Conservation (phyloP, 2,888 invertebrate genomes). For the Pristionchus exspectatus region DNA sequence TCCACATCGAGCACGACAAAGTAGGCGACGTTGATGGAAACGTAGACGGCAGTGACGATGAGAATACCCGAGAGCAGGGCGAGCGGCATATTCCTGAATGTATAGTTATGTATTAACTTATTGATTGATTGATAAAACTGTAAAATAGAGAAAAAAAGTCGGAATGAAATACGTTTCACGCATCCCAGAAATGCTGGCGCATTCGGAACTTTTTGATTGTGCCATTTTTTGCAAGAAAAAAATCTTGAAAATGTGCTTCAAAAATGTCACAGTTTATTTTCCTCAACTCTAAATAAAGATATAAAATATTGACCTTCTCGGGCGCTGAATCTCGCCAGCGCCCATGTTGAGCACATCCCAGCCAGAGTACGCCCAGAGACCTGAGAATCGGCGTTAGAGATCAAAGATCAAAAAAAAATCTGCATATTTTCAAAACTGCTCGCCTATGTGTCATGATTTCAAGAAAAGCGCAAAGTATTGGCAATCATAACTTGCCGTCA, state of each 20-base stretch:
- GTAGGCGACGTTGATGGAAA: slow-evolving; percentile 77
- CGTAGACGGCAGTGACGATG: slow-evolving; percentile 73
- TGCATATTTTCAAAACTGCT: neutral
- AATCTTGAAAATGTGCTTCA: no score
- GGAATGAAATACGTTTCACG: neutral
- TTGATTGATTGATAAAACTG: no score
- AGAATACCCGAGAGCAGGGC: slow-evolving; percentile 74
- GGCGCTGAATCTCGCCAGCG: slow-evolving; percentile 74
- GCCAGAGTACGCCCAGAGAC: slow-evolving; percentile 77
- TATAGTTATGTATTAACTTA: neutral
- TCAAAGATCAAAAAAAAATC: neutral
- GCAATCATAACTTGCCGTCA: no score
- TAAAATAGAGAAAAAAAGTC: slow-evolving; percentile 47
- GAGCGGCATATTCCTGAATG: slow-evolving; percentile 73
- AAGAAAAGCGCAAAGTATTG: no score
- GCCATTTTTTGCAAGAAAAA: no score
- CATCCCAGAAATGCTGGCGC: no score
- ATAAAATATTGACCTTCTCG: slow-evolving; percentile 64
- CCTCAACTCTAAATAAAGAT: neutral
- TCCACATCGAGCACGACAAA: slow-evolving; percentile 78
- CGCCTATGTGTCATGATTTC: no score
- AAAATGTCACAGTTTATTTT: neutral
- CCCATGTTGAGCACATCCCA: slow-evolving; percentile 78
- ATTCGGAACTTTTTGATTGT: no score
- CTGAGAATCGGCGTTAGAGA: slow-evolving; percentile 53